Evolutionary conservation across 2,113 vertebrate species (phyloP).

Genomic region (Glaucomys volans): DNA sequence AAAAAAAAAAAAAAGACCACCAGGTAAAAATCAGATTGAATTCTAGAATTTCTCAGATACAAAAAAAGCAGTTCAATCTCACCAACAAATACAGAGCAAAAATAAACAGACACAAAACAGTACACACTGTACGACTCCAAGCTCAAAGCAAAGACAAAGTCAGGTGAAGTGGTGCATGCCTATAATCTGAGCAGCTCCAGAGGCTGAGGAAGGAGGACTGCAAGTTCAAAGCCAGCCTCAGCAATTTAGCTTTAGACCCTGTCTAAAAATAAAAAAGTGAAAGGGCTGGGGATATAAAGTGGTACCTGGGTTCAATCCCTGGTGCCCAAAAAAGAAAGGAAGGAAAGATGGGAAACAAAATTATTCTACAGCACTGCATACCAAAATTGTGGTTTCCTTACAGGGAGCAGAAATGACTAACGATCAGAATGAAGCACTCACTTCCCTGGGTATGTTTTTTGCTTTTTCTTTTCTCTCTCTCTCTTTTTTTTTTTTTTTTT

Average conservation of each 20-base stretch:
- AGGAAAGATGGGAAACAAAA: conserved; percentile 25
- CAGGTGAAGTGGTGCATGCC: too few species aligned
- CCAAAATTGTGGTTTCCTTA: background rate
- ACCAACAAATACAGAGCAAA: background rate
- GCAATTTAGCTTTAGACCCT: background rate
- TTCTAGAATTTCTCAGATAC: conserved; percentile 13
- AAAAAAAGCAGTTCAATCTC: background rate
- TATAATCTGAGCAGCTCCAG: too few species aligned
- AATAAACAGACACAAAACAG: background rate
- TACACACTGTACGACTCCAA: background rate
- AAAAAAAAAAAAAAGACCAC: too few species aligned
- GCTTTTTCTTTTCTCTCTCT: too few species aligned
- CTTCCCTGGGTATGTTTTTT: too few species aligned
- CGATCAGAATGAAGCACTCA: background rate
- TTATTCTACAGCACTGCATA: background rate
- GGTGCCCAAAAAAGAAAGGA: too few species aligned
- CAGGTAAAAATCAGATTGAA: conserved; percentile 7
- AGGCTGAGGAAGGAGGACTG: too few species aligned
- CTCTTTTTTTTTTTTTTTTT: too few species aligned
- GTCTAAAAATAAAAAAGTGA: background rate
- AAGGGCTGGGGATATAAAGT: background rate
- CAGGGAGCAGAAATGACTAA: background rate
- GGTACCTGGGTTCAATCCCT: too few species aligned
- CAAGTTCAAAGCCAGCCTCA: background rate
- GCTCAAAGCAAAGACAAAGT: background rate